Evolutionary conservation across 2,113 vertebrate species (phyloP), one percentile per base, ranked within the genome.

Genomic region (Garra rufa): DNA sequence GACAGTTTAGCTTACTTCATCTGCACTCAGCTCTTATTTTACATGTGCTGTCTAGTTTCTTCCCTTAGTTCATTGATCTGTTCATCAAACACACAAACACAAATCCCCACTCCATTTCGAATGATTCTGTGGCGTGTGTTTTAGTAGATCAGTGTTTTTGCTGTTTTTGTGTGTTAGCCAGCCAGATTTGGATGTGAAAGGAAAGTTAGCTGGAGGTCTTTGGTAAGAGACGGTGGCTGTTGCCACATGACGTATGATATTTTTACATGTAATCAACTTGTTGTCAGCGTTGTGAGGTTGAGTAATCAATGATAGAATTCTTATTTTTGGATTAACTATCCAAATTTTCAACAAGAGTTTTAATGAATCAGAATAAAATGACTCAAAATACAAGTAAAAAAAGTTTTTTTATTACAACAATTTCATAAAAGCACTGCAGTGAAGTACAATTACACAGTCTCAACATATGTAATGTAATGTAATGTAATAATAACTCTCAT

Each of bases 31-130:
- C 48, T 67, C 10, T 80, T 48, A 48, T 80, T 80, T 80, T 30
- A 80, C 43, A 48, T 65, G 43, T 48, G 59, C 77, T 80, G 59
- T 48, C 11, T 26, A 80, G 41, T 67, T 80, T 67, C 57, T 80
- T 65, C 9, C 7, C 14, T 61, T 26, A 61, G n/a, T 78, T 78
- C 24, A 78, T 65, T 48, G 59, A 80, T 80, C 10, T 46, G 59
- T 67, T 65, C 59, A 48, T 80, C 59, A 34, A 41, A 57, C 63
- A 73, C 50, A 74, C 55, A 70, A 41, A 76, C 46, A 55, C 52
- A 57, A n/a, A 55, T n/a, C 19, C 52, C 19, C 15, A 19, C 50
- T 52, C 52, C 19, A 55, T 57, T 57, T 57, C 8, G 9, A 57
- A 57, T n/a, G 21, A 57, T n/a, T n/a, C 21, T 57, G 52, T 55